Base-by-base conservation (phyloP, 2,113 vertebrate species). In the Gracilinanus agilis region DNA sequence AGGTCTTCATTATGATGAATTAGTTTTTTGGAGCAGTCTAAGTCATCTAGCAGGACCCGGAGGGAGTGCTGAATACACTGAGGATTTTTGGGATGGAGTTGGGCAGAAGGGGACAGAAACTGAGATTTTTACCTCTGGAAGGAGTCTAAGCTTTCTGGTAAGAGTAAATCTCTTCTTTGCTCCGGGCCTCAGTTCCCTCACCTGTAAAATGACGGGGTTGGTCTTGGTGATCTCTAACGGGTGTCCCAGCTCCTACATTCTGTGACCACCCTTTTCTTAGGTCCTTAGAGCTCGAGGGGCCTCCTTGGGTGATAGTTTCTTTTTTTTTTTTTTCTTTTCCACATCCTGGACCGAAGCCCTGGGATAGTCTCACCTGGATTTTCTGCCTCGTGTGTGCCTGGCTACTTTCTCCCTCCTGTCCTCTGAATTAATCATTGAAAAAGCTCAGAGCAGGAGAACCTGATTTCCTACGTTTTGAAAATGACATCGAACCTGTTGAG, bases 401-500 rank as follows among this genome's bases (percentile, higher is more conserved):
- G n/a, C n/a, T 83, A 40, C 67, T 40, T 7, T 83, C n/a, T 83
- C 21, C 67, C 67, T 83, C 67, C n/a, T 24, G 0, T 93, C 58
- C 89, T 92, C 95, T 98, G 97, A 97, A 96, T 44, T 92, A 97
- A 97, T 96, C 97, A 97, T 96, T 96, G 94, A 96, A 97, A 97
- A 95, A 91, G 29, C 27, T 53, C 92, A 88, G 97, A 97, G 67
- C 94, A 93, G 96, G 97, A 92, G 98, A 97, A 93, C 94, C 94
- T 92, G 96, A 97, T 95, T 97, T 96, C 91, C 94, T 89, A 54
- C 97, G 23, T 97, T 97, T 97, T 94, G 96, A 91, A 97, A 97
- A 97, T 93, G 91, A 95, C 96, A 0, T 4, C 88, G 91, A 96
- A 75, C 34, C n/a, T 54, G 34, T 88, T 88, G 58, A 95, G 34